phyloP scores from a whole-genome alignment of 2,797 vertebrate species.

The Protonibea diacanthus region DNA sequence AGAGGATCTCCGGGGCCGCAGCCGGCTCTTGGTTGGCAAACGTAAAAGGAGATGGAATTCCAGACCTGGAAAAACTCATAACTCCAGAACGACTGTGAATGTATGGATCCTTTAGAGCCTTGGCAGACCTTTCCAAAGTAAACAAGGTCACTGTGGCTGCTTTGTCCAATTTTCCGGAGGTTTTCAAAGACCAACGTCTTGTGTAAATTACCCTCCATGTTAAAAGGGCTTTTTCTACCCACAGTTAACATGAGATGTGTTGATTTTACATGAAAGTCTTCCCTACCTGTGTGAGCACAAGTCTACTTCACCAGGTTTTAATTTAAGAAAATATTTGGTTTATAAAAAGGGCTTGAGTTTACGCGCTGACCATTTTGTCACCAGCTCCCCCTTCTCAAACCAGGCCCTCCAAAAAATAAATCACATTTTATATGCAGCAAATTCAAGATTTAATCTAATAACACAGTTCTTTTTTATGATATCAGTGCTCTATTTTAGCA shows the following conservation, averaged over 20 bases:
- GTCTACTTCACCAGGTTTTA: slow-evolving; percentile 42
- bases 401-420: neutral
- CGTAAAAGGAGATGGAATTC: slow-evolving; percentile 66
- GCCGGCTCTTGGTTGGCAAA: slow-evolving; percentile 65
- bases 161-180: slow-evolving; percentile 69
- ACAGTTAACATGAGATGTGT: slow-evolving; percentile 58
- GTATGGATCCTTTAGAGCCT: slow-evolving; percentile 55
- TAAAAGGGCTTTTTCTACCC: slow-evolving; percentile 43
- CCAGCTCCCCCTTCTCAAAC: neutral
- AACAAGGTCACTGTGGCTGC: slow-evolving; percentile 74
- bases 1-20: slow-evolving; percentile 72
- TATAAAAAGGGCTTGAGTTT: slow-evolving; percentile 36
- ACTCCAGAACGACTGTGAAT: slow-evolving; percentile 67
- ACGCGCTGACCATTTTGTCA: slow-evolving; percentile 24
- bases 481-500: neutral
- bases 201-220: slow-evolving; percentile 55
- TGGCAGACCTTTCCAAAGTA: slow-evolving; percentile 71
- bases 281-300: slow-evolving; percentile 35
- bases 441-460: slow-evolving; percentile 3
- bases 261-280: slow-evolving; percentile 62
- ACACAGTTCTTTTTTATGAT: neutral
- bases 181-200: slow-evolving; percentile 53
- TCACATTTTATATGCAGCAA: slow-evolving; percentile 5
- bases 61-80: slow-evolving; percentile 80
- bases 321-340: slow-evolving; percentile 62